Evolutionary conservation across 2,888 invertebrate species (phyloP).

Genomic region (Cyrtodaria siliqua): DNA sequence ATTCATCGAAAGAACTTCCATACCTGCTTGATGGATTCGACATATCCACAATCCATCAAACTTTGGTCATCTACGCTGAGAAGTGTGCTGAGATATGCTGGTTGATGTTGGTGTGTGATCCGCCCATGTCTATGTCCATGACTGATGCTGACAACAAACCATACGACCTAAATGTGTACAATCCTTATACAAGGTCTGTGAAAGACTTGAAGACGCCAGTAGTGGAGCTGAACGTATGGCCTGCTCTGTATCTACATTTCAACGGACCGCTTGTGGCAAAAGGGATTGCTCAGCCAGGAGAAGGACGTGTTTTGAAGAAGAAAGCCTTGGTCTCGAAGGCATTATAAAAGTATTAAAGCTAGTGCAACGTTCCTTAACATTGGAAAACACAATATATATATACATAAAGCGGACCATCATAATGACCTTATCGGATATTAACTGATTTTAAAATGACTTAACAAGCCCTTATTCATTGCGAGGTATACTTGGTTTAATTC

Average conservation of each 20-base stretch:
- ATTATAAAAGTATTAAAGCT: too few species aligned
- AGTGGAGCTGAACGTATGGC: constrained; percentile 31
- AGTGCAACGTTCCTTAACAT: too few species aligned
- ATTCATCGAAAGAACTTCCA: too few species aligned
- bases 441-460: too few species aligned
- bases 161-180: constrained; percentile 18
- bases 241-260: constrained; percentile 25
- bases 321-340: too few species aligned
- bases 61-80: background rate
- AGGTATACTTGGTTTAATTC: too few species aligned
- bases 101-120: constrained; percentile 43
- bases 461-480: too few species aligned
- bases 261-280: constrained; percentile 40
- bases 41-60: background rate
- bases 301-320: too few species aligned
- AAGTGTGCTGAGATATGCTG: constrained; percentile 38
- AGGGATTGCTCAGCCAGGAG: constrained; percentile 54
- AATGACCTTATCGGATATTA: too few species aligned
- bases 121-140: constrained; percentile 27
- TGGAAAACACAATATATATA: too few species aligned
- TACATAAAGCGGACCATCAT: too few species aligned
- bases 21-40: too few species aligned
- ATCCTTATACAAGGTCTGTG: constrained; percentile 29
- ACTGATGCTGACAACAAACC: constrained; percentile 3
- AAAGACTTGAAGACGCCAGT: constrained; percentile 26